Evolutionary conservation across 2,113 vertebrate genomes (phyloP), one percentile per base, ranked within the genome.

Genomic region (Gallinago media): DNA sequence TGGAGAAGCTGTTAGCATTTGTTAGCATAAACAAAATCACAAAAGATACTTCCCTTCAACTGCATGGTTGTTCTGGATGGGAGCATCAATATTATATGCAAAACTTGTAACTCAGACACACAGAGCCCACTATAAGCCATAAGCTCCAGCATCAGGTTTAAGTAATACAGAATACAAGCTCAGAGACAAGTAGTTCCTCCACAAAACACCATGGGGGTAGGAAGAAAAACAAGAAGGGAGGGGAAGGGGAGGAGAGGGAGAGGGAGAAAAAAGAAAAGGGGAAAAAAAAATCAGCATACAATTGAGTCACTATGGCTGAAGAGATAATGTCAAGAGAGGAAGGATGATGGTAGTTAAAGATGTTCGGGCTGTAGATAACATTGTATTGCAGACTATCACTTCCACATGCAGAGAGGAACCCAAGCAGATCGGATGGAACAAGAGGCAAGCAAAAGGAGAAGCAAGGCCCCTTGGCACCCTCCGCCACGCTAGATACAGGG

Each of bases 331-430:
- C 76, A 83, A 80, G 75, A 77, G 38, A 86, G 77, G 75, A 94
- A 94, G 90, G 44, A 93, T 63, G 68, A 81, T n/a, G 32, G 55
- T 49, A 85, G 59, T 71, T 94, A 17, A 81, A 87, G 86, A 75
- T 61, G 55, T 73, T 94, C 2, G 6, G 56, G 76, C 61, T 81
- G 88, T 15, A 90, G 79, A 89, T 85, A 93, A 93, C 47, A n/a
- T 31, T 27, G 19, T 40, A 88, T 74, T 34, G 6, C 70, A 89
- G n/a, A 73, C 87, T 87, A 83, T 91, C 85, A 80, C 85, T 95
- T 96, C 96, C 94, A 84, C 68, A 65, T 40, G 71, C 89, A 93
- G 55, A 83, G 93, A 84, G 93, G 92, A 95, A 94, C 75, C 29
- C 3, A 0, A 59, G 72, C 80, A 90, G 49, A 74, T 25, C 62